These are phyloP conservation scores for Nesoenas mayeri DNA, from an alignment of 2,113 vertebrate species.

Conservation along the genomic window DNA sequence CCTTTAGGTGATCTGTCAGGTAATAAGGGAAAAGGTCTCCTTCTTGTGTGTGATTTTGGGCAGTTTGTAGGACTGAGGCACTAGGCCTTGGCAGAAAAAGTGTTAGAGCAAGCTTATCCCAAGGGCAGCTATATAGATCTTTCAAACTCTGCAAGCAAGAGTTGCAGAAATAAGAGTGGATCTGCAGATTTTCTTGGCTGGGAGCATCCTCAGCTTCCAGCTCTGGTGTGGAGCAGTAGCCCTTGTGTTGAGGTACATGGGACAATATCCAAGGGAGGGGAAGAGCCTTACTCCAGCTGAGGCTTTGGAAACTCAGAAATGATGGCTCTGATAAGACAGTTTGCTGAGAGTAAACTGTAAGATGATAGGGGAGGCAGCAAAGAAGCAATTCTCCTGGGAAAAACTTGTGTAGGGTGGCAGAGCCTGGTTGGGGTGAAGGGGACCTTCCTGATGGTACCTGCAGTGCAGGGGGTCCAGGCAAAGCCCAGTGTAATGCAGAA, in stretches of 20 bases:
- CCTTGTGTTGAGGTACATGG: neutral
- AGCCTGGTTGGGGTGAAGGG: neutral
- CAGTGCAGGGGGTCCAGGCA: neutral
- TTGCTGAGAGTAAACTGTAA: neutral
- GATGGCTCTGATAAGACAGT: neutral
- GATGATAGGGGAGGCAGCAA: neutral
- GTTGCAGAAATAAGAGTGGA: neutral
- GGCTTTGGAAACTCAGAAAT: neutral
- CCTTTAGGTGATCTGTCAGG: neutral
- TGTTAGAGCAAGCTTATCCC: neutral
- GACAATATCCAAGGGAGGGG: neutral
- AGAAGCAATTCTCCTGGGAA: neutral
- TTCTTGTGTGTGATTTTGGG: neutral
- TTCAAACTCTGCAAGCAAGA: neutral
- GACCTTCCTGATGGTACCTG: neutral
- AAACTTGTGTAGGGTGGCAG: neutral
- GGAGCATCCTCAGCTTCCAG: neutral
- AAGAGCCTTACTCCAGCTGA: neutral
- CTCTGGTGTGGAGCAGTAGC: neutral
- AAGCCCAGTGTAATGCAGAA: neutral
- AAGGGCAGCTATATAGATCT: neutral
- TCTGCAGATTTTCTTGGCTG: neutral
- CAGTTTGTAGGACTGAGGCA: neutral
- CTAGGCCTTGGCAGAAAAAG: neutral
- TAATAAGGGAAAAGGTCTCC: neutral